Percentiles rank a stretch among this genome's conserved stretches.
phyloP scores from a whole-genome alignment of 2,113 vertebrate species.

The Cololabis saira region DNA sequence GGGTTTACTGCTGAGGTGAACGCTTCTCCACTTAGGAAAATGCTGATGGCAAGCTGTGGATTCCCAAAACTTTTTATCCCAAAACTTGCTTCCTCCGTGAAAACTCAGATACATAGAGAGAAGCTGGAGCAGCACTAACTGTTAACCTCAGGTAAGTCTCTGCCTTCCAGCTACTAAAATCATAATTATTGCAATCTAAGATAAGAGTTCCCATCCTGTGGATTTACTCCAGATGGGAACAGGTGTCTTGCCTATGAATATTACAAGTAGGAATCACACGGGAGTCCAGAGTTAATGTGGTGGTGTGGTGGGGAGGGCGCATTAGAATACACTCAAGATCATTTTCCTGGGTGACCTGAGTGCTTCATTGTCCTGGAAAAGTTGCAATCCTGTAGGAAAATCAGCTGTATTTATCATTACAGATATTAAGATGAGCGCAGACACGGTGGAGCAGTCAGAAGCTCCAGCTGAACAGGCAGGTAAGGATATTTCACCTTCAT shows the following conservation, averaged over 20 bases:
- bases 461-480: conserved; percentile 83
- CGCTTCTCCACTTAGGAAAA: conserved; percentile 77
- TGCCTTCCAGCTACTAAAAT: too few relatives aligned
- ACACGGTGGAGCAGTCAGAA: conserved; percentile 88
- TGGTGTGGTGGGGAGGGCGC: conserved; percentile 67
- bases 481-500: conserved; percentile 76
- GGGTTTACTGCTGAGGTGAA: conserved; percentile 69
- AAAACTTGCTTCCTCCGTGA: conserved; percentile 23
- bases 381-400: conserved; percentile 90
- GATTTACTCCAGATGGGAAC: conserved; percentile 25
- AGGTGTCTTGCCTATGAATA: conserved; percentile 86
- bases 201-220: too few relatives aligned
- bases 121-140: conserved; percentile 15
- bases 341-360: conserved; percentile 83
- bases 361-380: conserved; percentile 83
- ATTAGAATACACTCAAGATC: conserved; percentile 91
- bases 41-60: conserved; percentile 62
- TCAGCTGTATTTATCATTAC: conserved; percentile 87
- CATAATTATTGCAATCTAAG: too few relatives aligned
- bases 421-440: conserved; percentile 97
- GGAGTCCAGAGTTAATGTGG: conserved; percentile 46
- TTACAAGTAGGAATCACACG: conserved; percentile 81
- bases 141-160: conserved; percentile 57
- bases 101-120: conserved; percentile 16
- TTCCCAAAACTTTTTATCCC: conserved; percentile 53